Base-by-base conservation (phyloP, 2,113 vertebrate species). In the Rallus limicola region DNA sequence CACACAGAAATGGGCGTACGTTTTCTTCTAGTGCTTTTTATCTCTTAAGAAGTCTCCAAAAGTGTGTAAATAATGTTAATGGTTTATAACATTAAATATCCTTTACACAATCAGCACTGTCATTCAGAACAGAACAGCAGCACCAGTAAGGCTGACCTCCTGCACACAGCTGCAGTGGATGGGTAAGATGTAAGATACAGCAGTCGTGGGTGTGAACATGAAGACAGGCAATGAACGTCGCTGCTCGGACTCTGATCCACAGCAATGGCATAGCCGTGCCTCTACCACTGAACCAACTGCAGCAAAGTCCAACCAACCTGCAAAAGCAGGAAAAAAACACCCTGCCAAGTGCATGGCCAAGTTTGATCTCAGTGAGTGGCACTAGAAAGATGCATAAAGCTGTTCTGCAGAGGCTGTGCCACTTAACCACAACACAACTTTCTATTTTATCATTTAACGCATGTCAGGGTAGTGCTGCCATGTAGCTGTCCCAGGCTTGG, bases 391-490 rank as follows among this genome's bases (percentile, higher is more conserved):
- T 56, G 70, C 0, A 0, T n/a, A 40, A 31, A 46, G 76, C 18
- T 60, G 86, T 42, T 62, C 86, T 44, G 62, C 1, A 2, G 59
- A 67, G 59, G 36, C 77, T 0, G 1, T 68, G 74, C 48, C 46
- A 13, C 65, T 16, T 10, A 14, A 65, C 88, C 28, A 33, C 31
- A 16, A 21, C 31, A 4, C 3, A 2, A 7, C 26, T 64, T 28
- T 6, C 28, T 34, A 1, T 48, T 67, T 17, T 19, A 10, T 17
- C 74, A 7, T 9, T 60, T 16, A 4, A 16, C 46, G 26, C 0
- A 0, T 0, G 0, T 9, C 33, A 9, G 68, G 11, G 40, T 4
- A 50, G 71, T 2, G 0, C 56, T 0, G 10, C 63, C 64, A 2
- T 0, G 11, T 44, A 20, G 42, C 68, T 36, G 26, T 17, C 25